Conservation (phyloP, 2,888 invertebrate species). For the Acanthosoma haemorrhoidale region DNA sequence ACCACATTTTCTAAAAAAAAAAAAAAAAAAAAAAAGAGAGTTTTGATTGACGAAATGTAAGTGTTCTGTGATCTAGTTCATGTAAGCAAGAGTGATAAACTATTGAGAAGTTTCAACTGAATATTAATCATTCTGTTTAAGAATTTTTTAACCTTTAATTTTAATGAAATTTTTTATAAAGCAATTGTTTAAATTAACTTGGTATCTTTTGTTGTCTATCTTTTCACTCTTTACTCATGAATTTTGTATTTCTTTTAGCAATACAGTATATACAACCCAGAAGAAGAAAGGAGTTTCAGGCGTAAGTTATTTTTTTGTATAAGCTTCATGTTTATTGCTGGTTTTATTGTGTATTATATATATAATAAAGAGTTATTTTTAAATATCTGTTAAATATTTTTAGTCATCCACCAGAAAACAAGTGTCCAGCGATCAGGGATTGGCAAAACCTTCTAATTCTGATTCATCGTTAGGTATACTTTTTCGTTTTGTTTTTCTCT, state of each 20-base stretch:
- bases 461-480: slow-evolving; percentile 10
- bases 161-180: too few relatives aligned
- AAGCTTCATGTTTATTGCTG: not conserved
- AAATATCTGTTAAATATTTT: not conserved
- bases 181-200: too few relatives aligned
- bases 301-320: not conserved
- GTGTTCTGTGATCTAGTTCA: too few relatives aligned
- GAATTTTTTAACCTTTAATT: too few relatives aligned
- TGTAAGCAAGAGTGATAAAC: too few relatives aligned
- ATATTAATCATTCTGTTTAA: too few relatives aligned
- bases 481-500: too few relatives aligned
- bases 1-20: too few relatives aligned
- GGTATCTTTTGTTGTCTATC: too few relatives aligned
- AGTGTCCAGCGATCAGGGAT: not conserved
- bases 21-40: too few relatives aligned
- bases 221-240: not conserved
- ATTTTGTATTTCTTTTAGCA: not conserved
- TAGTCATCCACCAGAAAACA: not conserved
- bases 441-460: slow-evolving; percentile 3
- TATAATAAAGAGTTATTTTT: not conserved
- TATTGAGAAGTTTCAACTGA: too few relatives aligned
- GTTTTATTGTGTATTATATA: not conserved
- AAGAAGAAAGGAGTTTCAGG: slow-evolving; percentile 1
- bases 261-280: not conserved
- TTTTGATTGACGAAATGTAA: too few relatives aligned